These are phyloP conservation scores for Scrobipalpa atriplicella DNA, from an alignment of 2,888 invertebrate species.

Conservation along the genomic window DNA sequence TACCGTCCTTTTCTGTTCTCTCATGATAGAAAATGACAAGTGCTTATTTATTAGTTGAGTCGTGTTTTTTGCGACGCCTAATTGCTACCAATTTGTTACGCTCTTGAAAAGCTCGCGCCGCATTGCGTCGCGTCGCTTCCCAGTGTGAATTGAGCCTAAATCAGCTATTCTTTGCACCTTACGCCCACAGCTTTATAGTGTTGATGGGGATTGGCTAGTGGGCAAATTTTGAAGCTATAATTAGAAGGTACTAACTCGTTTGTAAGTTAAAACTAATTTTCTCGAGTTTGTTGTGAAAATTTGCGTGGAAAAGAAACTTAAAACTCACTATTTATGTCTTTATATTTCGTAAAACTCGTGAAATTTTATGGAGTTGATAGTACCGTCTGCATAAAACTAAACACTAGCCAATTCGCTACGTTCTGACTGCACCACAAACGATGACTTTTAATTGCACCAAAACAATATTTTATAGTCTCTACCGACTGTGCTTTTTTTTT, in stretches of 20 bases:
- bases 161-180: slow-evolving; percentile 42
- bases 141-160: slow-evolving; percentile 26
- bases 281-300: neutral
- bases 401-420: slow-evolving; percentile 35
- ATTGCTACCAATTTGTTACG: no score
- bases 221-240: slow-evolving; percentile 11
- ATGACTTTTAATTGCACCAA: slow-evolving; percentile 75
- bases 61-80: no score
- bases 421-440: slow-evolving; percentile 36
- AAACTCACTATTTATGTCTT: neutral
- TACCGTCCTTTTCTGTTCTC: no score
- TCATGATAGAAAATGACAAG: no score
- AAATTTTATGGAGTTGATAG: neutral
- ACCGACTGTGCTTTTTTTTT: slow-evolving; percentile 58
- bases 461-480: slow-evolving; percentile 74
- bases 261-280: neutral
- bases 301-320: neutral
- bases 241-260: slow-evolving; percentile 2
- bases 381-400: slow-evolving; percentile 29
- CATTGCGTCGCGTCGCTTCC: no score
- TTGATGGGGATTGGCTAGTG: slow-evolving; percentile 21
- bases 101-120: no score
- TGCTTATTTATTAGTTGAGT: no score
- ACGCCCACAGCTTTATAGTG: slow-evolving; percentile 19
- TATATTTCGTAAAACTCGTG: neutral